phyloP scores from a whole-genome alignment of 2,113 vertebrate species.

The Ictalurus punctatus region DNA sequence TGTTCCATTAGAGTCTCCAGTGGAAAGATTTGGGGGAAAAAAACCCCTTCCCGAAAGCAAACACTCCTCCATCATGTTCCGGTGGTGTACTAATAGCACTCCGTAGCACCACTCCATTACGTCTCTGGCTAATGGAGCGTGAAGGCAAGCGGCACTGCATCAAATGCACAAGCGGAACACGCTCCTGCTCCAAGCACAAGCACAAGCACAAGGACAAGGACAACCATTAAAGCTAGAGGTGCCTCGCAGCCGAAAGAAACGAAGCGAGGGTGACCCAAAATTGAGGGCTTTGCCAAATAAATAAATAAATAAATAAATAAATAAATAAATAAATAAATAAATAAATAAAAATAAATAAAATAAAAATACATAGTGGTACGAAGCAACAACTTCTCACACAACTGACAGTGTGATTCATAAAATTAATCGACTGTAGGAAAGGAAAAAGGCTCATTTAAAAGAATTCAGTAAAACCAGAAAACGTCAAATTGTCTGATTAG shows the following conservation, averaged over 20 bases:
- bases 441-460: background rate
- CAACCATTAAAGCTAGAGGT: constrained; percentile 19
- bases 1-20: background rate
- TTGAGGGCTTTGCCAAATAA: background rate
- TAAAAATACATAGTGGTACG: background rate
- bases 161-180: constrained; percentile 51
- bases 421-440: background rate
- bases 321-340: no score
- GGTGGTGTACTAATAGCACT: constrained; percentile 2
- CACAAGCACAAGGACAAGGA: constrained; percentile 24
- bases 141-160: constrained; percentile 65
- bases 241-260: background rate
- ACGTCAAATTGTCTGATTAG: background rate
- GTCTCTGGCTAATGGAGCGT: constrained; percentile 67
- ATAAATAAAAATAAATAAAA: background rate
- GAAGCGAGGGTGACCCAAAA: background rate
- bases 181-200: constrained; percentile 11
- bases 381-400: background rate
- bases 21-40: background rate
- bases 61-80: constrained; percentile 9
- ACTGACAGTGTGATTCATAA: background rate
- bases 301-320: no score
- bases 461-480: background rate
- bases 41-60: background rate
- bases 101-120: constrained; percentile 53